These are phyloP conservation scores for Lates calcarifer DNA, from an alignment of 2,113 vertebrate species.

Conservation along the genomic window DNA sequence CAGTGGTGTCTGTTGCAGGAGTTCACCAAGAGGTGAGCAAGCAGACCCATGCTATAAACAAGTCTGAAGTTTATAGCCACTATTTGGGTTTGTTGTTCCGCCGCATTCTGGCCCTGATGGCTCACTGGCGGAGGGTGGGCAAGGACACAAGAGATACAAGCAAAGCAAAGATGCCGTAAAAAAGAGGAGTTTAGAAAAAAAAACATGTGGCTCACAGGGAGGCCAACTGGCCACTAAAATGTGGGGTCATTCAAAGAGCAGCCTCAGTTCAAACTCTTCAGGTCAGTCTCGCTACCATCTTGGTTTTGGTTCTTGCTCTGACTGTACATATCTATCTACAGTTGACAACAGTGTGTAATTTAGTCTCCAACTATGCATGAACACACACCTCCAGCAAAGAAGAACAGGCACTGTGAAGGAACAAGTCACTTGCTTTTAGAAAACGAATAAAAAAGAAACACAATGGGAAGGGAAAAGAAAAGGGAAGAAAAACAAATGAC, in stretches of 20 bases:
- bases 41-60: constrained; percentile 85
- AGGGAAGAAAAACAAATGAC: constrained; percentile 55
- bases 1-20: constrained; percentile 78
- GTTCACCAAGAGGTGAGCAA: constrained; percentile 88
- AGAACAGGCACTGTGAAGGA: constrained; percentile 29
- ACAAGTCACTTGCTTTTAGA: constrained; percentile 4
- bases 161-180: constrained; percentile 66
- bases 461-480: constrained; percentile 23
- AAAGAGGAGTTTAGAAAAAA: constrained; percentile 52
- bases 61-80: constrained; percentile 85
- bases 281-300: constrained; percentile 34
- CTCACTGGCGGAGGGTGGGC: not conserved
- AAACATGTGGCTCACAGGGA: constrained; percentile 64
- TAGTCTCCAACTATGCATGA: not conserved
- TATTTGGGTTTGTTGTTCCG: constrained; percentile 79
- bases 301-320: constrained; percentile 9
- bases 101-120: constrained; percentile 61
- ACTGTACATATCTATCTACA: not conserved
- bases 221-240: constrained; percentile 68
- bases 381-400: not conserved
- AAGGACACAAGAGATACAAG: constrained; percentile 58
- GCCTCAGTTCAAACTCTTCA: constrained; percentile 44
- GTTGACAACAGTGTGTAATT: not conserved
- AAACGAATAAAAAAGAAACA: constrained; percentile 11
- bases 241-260: constrained; percentile 71